Evolutionary conservation across 2,888 invertebrate genomes (phyloP).

Genomic region (Autographa pulchrina): DNA sequence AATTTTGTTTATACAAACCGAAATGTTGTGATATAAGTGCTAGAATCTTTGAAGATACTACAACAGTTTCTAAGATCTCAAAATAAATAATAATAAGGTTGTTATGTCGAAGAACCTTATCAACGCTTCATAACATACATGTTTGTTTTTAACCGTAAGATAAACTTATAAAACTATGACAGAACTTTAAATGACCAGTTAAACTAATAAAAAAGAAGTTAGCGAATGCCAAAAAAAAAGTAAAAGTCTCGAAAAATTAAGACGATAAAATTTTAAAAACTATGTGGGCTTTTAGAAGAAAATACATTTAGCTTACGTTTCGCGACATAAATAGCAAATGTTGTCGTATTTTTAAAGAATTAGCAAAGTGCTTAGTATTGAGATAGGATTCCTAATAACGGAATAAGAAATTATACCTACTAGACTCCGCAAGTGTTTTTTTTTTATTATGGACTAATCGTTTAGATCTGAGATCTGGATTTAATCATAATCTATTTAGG

Average conservation of each 20-base stretch:
- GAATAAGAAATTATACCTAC: too few relatives aligned
- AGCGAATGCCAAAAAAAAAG: slow-evolving; percentile 10
- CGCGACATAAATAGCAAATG: not conserved
- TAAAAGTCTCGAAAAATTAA: slow-evolving; percentile 10
- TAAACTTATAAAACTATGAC: slow-evolving; percentile 48
- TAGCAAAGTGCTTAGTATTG: not conserved
- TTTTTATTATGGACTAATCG: too few relatives aligned
- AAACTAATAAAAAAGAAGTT: slow-evolving; percentile 27
- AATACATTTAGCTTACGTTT: not conserved
- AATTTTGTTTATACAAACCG: not conserved
- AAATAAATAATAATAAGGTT: too few relatives aligned
- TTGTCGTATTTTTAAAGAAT: not conserved
- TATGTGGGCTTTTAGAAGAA: not conserved
- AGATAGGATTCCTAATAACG: not conserved
- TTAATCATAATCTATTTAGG: too few relatives aligned
- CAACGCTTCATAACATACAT: slow-evolving; percentile 41
- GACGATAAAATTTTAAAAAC: not conserved
- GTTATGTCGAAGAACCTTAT: not conserved
- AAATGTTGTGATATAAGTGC: not conserved
- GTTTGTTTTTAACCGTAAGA: slow-evolving; percentile 29
- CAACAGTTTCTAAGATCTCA: too few relatives aligned
- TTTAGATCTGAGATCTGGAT: too few relatives aligned
- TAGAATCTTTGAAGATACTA: not conserved
- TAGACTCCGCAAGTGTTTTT: too few relatives aligned
- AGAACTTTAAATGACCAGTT: slow-evolving; percentile 39